Conservation (phyloP, 1,140 invertebrate species). For the Drosophila auraria region DNA sequence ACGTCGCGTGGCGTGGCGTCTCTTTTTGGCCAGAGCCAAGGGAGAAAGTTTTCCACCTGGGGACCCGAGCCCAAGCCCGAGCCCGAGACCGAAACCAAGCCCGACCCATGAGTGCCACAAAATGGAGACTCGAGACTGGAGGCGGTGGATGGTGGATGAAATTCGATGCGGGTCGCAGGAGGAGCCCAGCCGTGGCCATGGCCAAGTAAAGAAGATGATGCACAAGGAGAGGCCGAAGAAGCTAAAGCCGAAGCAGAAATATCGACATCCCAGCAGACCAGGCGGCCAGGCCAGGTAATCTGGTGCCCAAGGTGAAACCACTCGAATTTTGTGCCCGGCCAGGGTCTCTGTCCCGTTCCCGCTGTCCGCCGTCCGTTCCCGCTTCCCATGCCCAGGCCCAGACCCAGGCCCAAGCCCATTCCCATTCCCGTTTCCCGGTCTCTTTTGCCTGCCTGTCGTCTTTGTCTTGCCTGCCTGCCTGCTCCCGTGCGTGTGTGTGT, state of each 20-base stretch:
- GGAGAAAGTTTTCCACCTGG: slow-evolving; percentile 47
- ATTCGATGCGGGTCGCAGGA: slow-evolving; percentile 61
- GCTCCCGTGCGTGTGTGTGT: slow-evolving; percentile 7
- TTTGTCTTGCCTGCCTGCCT: slow-evolving; percentile 29
- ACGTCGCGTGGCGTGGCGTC: slow-evolving; percentile 25
- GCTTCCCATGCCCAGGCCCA: slow-evolving; percentile 14
- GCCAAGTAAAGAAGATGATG: slow-evolving; percentile 11
- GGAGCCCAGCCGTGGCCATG: slow-evolving; percentile 16
- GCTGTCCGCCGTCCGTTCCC: slow-evolving; percentile 12
- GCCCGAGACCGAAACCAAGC: not conserved
- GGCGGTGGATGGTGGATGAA: slow-evolving; percentile 40
- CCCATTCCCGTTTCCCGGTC: slow-evolving; percentile 41
- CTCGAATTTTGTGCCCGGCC: slow-evolving; percentile 42
- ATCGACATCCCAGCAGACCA: slow-evolving; percentile 25
- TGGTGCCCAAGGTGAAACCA: slow-evolving; percentile 63
- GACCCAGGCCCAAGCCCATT: slow-evolving; percentile 6
- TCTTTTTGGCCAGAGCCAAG: slow-evolving; percentile 36
- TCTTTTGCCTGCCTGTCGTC: slow-evolving; percentile 32
- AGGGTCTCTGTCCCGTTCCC: slow-evolving; percentile 21
- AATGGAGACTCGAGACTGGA: slow-evolving; percentile 26
- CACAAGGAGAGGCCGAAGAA: slow-evolving; percentile 13
- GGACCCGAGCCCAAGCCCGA: slow-evolving; percentile 13
- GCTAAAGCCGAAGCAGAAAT: slow-evolving; percentile 21
- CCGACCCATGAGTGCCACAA: slow-evolving; percentile 32
- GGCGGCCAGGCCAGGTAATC: slow-evolving; percentile 11